Percentiles rank a stretch among this genome's conserved stretches.
phyloP scores from a whole-genome alignment of 2,113 vertebrate species.

The Macrotus californicus region DNA sequence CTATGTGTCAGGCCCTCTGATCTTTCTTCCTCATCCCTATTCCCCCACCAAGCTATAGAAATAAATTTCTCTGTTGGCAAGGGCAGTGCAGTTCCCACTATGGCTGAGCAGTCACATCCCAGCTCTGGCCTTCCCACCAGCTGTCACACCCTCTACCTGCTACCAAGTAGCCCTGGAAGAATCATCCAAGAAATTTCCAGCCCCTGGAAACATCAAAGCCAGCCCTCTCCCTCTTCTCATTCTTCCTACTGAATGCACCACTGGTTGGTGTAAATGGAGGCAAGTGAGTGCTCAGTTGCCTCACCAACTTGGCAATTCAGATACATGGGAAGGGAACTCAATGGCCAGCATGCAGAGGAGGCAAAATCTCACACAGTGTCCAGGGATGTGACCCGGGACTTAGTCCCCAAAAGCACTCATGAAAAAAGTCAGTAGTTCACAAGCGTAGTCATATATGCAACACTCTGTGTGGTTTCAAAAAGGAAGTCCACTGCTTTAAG shows the following conservation, averaged over 20 bases:
- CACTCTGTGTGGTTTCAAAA: neutral
- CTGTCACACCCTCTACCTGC: slow-evolving; percentile 63
- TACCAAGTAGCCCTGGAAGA: slow-evolving; percentile 61
- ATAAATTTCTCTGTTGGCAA: slow-evolving; percentile 19
- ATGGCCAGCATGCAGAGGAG: neutral
- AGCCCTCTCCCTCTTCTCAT: neutral
- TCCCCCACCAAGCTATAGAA: neutral
- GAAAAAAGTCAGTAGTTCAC: neutral
- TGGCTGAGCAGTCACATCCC: slow-evolving; percentile 24
- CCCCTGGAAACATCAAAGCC: slow-evolving; percentile 62
- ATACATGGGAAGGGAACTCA: neutral
- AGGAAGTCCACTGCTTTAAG: slow-evolving; percentile 9
- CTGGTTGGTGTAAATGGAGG: slow-evolving; percentile 33
- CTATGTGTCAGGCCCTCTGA: neutral
- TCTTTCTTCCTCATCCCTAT: neutral
- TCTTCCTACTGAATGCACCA: slow-evolving; percentile 56
- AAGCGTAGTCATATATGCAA: too few species aligned
- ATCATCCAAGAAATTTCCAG: slow-evolving; percentile 57
- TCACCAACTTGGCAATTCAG: neutral
- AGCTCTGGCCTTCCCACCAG: slow-evolving; percentile 30
- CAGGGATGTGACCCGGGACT: neutral
- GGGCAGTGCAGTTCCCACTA: neutral
- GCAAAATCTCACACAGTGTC: neutral
- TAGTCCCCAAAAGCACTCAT: neutral
- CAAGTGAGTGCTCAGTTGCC: slow-evolving; percentile 24